phyloP scores from a whole-genome alignment of 1,140 invertebrate genomes.

The Drosophila bifasciata region DNA sequence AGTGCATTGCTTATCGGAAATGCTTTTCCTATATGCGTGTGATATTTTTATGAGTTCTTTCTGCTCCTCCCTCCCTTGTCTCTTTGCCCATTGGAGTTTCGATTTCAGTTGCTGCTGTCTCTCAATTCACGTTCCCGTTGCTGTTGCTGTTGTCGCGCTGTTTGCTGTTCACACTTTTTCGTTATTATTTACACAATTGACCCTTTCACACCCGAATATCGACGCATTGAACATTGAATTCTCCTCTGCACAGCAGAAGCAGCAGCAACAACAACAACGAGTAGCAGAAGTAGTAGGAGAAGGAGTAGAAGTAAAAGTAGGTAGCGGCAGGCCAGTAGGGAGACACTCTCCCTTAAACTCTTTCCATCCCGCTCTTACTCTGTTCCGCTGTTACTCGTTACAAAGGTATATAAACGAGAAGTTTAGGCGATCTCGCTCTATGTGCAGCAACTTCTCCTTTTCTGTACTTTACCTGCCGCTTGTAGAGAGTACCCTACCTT shows the following conservation, averaged over 20 bases:
- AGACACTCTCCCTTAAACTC: no score
- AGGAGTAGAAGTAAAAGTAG: neutral
- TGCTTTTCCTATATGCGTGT: constrained; percentile 70
- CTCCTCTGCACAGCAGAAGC: constrained; percentile 28
- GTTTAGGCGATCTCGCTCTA: no score
- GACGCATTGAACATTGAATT: constrained; percentile 64
- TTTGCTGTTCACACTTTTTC: constrained; percentile 79
- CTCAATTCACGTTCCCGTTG: constrained; percentile 10
- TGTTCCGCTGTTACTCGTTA: no score
- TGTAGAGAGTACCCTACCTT: constrained; percentile 39
- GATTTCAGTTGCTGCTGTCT: constrained; percentile 46
- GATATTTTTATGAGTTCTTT: constrained; percentile 74
- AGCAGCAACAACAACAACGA: constrained; percentile 13
- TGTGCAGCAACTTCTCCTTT: no score
- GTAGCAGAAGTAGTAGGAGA: constrained; percentile 15
- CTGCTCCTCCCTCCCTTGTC: constrained; percentile 11
- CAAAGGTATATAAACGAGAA: no score
- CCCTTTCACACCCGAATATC: constrained; percentile 75
- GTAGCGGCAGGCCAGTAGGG: no score
- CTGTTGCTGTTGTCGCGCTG: constrained; percentile 21
- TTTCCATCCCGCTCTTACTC: no score
- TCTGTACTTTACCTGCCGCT: neutral
- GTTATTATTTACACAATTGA: constrained; percentile 82
- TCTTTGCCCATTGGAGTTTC: constrained; percentile 38
- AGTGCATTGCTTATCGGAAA: constrained; percentile 75